Conservation (phyloP, 2,113 vertebrate species). For the Ptilonorhynchus violaceus region DNA sequence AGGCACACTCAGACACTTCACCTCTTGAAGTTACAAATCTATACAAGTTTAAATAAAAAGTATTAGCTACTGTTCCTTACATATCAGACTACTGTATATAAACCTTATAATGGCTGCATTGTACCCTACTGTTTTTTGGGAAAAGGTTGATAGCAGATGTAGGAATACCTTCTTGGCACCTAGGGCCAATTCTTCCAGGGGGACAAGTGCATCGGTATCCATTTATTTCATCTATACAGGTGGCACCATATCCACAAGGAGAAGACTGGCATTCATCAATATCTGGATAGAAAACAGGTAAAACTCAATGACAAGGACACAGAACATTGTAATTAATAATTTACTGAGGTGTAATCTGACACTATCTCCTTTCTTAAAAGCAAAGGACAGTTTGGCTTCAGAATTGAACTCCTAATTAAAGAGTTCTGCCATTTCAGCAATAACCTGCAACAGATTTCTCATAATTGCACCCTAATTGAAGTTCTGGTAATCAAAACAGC, state of each 20-base stretch:
- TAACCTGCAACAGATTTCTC: neutral
- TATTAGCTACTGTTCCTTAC: neutral
- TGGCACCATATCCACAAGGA: slow-evolving; percentile 89
- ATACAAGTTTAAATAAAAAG: neutral
- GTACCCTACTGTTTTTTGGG: neutral
- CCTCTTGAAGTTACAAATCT: neutral
- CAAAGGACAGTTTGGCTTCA: neutral
- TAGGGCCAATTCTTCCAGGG: slow-evolving; percentile 80
- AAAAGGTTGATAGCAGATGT: neutral
- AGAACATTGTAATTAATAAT: neutral
- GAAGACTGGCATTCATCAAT: slow-evolving; percentile 95
- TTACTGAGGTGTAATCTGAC: neutral
- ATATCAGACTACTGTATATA: neutral
- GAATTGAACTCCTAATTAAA: neutral
- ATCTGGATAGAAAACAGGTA: slow-evolving; percentile 71
- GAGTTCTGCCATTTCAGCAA: neutral
- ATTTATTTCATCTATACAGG: slow-evolving; percentile 91
- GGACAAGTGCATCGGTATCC: slow-evolving; percentile 89
- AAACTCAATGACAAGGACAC: neutral
- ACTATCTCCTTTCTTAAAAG: neutral
- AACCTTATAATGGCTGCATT: neutral
- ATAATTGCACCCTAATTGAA: neutral
- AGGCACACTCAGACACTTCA: neutral
- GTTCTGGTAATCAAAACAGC: neutral
- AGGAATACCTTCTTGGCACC: slow-evolving; percentile 87